phyloP scores from a whole-genome alignment of 2,888 invertebrate species.

The Taenaris catops region DNA sequence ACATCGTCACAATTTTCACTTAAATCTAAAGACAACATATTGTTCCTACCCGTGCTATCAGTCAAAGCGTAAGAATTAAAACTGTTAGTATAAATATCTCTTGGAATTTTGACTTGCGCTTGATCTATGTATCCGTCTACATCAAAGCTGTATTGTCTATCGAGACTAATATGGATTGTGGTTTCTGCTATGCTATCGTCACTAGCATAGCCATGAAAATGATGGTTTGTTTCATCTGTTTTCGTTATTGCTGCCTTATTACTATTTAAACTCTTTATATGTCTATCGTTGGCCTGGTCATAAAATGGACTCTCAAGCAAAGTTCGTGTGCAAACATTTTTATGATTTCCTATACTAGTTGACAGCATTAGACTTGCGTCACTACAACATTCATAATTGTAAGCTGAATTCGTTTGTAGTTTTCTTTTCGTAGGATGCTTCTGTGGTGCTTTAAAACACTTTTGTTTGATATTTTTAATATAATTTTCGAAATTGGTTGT shows the following conservation, averaged over 20 bases:
- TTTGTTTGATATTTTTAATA: conserved; percentile 1
- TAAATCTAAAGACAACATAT: conserved; percentile 50
- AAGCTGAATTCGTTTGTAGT: background rate
- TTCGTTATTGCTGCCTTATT: conserved; percentile 3
- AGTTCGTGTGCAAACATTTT: background rate
- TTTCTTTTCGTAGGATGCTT: conserved; percentile 14
- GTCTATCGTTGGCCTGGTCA: background rate
- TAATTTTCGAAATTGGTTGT: background rate
- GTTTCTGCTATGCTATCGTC: conserved; percentile 73
- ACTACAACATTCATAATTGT: background rate
- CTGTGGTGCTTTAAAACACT: conserved; percentile 8
- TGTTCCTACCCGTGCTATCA: conserved; percentile 36
- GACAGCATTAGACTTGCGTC: background rate
- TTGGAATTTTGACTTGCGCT: conserved; percentile 8
- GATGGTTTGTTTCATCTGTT: conserved; percentile 27
- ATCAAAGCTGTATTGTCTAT: conserved; percentile 42
- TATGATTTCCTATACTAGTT: background rate
- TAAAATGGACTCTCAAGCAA: conserved; percentile 12
- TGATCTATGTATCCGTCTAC: conserved; percentile 23
- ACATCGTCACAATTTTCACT: conserved; percentile 40
- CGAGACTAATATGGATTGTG: conserved; percentile 67
- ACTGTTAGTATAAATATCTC: no score
- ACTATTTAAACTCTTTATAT: background rate
- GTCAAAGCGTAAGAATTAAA: conserved; percentile 11
- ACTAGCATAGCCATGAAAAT: conserved; percentile 76